phyloP scores from a whole-genome alignment of 2,113 vertebrate species.

The Sinocyclocheilus rhinocerous region DNA sequence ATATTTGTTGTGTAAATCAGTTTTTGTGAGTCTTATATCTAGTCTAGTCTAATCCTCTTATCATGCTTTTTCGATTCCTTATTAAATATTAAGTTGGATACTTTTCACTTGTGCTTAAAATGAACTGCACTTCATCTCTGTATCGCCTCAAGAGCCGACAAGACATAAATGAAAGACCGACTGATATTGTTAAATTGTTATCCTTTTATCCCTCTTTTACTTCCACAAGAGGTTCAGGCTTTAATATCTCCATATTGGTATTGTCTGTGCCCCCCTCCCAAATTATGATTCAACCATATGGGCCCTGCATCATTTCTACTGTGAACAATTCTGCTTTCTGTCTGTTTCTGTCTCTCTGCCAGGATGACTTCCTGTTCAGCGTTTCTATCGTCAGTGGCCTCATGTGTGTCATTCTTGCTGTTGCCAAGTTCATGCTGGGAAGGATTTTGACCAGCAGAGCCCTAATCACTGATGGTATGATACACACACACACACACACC shows the following conservation, averaged over 20 bases:
- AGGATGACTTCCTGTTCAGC: slow-evolving; percentile 96
- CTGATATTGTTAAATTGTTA: background rate
- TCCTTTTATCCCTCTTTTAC: background rate
- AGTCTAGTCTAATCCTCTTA: background rate
- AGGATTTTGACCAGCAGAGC: slow-evolving; percentile 94
- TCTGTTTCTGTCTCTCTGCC: slow-evolving; percentile 56
- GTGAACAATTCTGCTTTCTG: background rate
- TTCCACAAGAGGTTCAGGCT: background rate
- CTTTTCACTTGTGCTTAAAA: background rate
- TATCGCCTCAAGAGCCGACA: background rate
- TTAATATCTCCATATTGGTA: background rate
- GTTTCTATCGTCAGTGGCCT: slow-evolving; percentile 96
- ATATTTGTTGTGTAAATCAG: background rate
- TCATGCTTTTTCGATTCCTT: background rate
- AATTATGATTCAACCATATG: background rate
- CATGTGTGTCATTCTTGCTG: slow-evolving; percentile 86
- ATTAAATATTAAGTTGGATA: background rate
- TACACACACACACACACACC: slow-evolving; percentile 2
- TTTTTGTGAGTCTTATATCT: background rate
- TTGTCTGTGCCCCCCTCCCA: background rate
- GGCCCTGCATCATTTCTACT: background rate
- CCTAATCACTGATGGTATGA: slow-evolving; percentile 93
- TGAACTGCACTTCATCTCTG: background rate
- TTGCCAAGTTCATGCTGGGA: slow-evolving; percentile 94
- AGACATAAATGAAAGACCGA: background rate